These are phyloP conservation scores for Psilanteris sp. DNA, from an alignment of 1,140 invertebrate genomes.

Conservation along the genomic window DNA sequence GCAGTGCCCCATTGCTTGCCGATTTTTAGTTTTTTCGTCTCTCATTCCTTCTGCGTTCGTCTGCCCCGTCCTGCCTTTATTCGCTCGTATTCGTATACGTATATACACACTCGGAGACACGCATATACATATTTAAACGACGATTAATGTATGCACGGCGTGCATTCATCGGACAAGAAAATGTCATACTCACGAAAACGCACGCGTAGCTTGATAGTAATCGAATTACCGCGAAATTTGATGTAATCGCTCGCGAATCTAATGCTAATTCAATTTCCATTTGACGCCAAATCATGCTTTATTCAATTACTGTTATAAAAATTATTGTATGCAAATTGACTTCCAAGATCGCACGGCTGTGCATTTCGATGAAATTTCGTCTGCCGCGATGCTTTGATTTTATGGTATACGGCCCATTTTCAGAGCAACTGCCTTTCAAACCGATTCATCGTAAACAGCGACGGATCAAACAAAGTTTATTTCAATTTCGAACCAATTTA, in stretches of 20 bases:
- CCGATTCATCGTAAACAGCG: too few species aligned
- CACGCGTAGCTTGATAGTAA: slow-evolving; percentile 54
- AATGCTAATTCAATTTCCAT: slow-evolving; percentile 58
- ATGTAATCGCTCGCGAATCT: slow-evolving; percentile 61
- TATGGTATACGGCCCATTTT: too few species aligned
- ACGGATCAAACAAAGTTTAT: too few species aligned
- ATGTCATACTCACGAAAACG: slow-evolving; percentile 62
- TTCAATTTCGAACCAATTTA: too few species aligned
- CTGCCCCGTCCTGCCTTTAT: slow-evolving; percentile 1
- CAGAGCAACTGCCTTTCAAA: too few species aligned
- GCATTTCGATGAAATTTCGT: too few species aligned
- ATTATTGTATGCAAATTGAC: slow-evolving; percentile 50
- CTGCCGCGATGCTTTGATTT: too few species aligned
- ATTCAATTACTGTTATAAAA: slow-evolving; percentile 49
- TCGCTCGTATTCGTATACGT: slow-evolving; percentile 2
- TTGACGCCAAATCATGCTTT: slow-evolving; percentile 48
- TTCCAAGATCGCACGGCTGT: too few species aligned
- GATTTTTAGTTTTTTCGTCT: slow-evolving; percentile 56
- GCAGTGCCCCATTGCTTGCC: slow-evolving; percentile 59
- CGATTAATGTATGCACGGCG: slow-evolving; percentile 55
- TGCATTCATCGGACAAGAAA: slow-evolving; percentile 61
- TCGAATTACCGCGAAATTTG: slow-evolving; percentile 63
- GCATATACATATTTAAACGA: slow-evolving; percentile 39
- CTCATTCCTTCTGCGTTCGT: slow-evolving; percentile 40
- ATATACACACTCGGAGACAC: background rate